phyloP scores from a whole-genome alignment of 2,797 vertebrate species.

The Tapera naevia region DNA sequence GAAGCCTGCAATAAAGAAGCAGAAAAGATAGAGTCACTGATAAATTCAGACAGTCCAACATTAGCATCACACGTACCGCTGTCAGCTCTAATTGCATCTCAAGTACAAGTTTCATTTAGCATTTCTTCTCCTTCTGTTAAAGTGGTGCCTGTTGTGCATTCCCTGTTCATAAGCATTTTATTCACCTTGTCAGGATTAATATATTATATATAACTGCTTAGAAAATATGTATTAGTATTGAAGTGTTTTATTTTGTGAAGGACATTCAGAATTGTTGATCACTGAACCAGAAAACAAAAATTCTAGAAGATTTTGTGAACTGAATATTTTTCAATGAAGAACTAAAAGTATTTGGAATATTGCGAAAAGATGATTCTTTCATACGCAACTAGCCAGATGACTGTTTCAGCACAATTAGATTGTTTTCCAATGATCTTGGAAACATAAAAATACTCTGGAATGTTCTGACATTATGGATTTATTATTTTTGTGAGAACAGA shows the following conservation, averaged over 20 bases:
- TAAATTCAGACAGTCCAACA: conserved; percentile 94
- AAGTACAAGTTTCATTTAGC: conserved; percentile 84
- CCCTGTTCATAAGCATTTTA: conserved; percentile 67
- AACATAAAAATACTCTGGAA: not conserved
- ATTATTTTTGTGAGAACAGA: not conserved
- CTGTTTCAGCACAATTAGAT: not conserved
- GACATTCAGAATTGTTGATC: conserved; percentile 17
- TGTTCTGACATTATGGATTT: not conserved
- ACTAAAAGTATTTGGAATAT: not conserved
- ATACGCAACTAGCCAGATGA: not conserved
- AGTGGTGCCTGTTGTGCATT: not conserved
- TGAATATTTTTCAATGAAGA: not conserved
- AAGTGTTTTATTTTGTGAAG: not conserved
- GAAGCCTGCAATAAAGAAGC: conserved; percentile 98
- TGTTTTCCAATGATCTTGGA: not conserved
- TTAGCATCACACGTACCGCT: conserved; percentile 91
- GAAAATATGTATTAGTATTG: not conserved
- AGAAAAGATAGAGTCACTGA: conserved; percentile 96
- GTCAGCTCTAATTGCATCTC: conserved; percentile 90
- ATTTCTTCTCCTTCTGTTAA: conserved; percentile 69
- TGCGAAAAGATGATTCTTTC: not conserved
- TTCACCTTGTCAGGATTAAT: conserved; percentile 22
- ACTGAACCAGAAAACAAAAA: not conserved
- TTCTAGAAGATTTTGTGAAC: not conserved
- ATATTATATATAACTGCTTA: conserved; percentile 16